These are phyloP conservation scores for Propithecus coquereli DNA, from an alignment of 2,113 vertebrate genomes.

Conservation along the genomic window DNA sequence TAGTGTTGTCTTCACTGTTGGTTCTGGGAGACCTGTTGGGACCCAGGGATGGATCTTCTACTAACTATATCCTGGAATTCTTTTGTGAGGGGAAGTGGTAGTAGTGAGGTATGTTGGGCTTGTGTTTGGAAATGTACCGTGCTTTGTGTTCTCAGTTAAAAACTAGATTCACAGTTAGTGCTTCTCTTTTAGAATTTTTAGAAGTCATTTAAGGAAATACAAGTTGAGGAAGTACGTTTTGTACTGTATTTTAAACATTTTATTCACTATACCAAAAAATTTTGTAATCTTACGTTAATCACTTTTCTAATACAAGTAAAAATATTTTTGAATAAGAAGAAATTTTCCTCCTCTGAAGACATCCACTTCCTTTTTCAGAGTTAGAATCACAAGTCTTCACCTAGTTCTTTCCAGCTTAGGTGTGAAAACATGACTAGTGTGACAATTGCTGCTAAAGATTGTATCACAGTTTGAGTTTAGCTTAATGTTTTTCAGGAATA, in stretches of 20 bases:
- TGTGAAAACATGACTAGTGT: constrained; percentile 37
- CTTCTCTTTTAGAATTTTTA: not conserved
- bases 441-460: constrained; percentile 14
- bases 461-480: constrained; percentile 43
- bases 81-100: not conserved
- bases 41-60: not conserved
- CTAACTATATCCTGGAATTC: accelerated
- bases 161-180: not conserved
- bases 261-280: not conserved
- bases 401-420: constrained; percentile 45
- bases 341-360: not conserved
- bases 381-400: constrained; percentile 42
- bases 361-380: not conserved
- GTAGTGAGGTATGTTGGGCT: not conserved
- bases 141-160: not conserved
- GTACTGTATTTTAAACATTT: constrained; percentile 28
- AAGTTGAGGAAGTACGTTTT: not conserved
- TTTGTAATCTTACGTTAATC: not conserved
- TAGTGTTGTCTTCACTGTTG: not conserved
- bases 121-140: not conserved
- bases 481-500: constrained; percentile 20
- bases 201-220: not conserved
- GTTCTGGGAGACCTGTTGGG: not conserved
- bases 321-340: not conserved
- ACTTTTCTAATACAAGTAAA: constrained; percentile 29